Evolutionary conservation across 2,113 vertebrate species (phyloP), one percentile per base, ranked within the genome.

Genomic region (Synchiropus splendidus): DNA sequence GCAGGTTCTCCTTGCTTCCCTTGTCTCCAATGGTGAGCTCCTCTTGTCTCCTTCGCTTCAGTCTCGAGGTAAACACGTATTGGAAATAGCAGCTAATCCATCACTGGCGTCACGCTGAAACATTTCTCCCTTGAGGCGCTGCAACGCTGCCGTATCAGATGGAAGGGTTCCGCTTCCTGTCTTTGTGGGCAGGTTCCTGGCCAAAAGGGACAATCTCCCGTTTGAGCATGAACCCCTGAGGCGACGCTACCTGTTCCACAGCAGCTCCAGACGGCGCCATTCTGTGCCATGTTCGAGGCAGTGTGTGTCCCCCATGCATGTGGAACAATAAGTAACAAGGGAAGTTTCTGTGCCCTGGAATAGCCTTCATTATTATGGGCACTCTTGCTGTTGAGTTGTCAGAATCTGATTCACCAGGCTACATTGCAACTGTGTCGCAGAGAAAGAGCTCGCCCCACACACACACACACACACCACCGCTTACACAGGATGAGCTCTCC

Each of bases 101-200:
- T 81, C 73, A 71, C 1, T 1, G 47, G 61, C 44, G 51, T 64
- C 52, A 48, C 12, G 1, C 42, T 67, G 38, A 68, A 69, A 69
- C 34, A 45, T 66, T 58, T 48, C 48, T 58, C 65, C 70, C 70
- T 36, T 1, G 1, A 40, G 56, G 51, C 51, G 21, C 15, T 30
- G 58, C 64, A 35, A 45, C 9, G 32, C 49, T 46, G 62, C 18
- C 6, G 36, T 76, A 69, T 67, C 50, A 69, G 58, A 64, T 71
- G 51, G 52, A 79, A 70, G 58, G 61, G 59, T 60, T 61, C 36
- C 40, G 39, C 46, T 77, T 78, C 57, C 59, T 41, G 67, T 67
- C 74, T 79, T 80, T 71, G 70, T 72, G 13, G 59, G 45, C 66
- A 58, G 37, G 62, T 80, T 79, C 67, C 68, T 54, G 72, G 64